These are phyloP conservation scores for Podarcis lilfordi DNA, from an alignment of 2,797 vertebrate species.

Conservation along the genomic window DNA sequence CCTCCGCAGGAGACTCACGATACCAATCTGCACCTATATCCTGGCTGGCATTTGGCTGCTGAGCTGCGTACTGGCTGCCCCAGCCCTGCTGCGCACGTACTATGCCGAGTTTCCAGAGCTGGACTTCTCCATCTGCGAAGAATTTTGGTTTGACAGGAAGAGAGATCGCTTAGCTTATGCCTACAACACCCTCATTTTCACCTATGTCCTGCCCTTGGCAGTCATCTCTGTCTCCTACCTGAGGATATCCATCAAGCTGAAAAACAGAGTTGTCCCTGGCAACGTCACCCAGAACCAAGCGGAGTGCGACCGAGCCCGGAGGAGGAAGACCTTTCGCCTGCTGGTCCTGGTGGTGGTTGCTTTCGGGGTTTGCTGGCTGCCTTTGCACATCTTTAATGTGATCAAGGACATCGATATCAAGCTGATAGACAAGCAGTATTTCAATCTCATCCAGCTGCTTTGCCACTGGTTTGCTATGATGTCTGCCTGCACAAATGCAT, in stretches of 20 bases:
- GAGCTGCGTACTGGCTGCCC: conserved; percentile 64
- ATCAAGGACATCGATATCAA: conserved; percentile 70
- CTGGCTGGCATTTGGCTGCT: conserved; percentile 69
- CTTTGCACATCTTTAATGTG: conserved; percentile 66
- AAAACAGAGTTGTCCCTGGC: conserved; percentile 69
- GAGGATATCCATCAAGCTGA: conserved; percentile 65
- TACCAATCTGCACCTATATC: conserved; percentile 70
- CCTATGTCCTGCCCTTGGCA: conserved; percentile 52
- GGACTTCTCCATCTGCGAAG: conserved; percentile 78
- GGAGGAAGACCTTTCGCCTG: conserved; percentile 69
- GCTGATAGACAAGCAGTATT: conserved; percentile 70
- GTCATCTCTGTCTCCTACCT: conserved; percentile 70
- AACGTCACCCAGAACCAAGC: conserved; percentile 75
- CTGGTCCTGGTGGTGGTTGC: conserved; percentile 65
- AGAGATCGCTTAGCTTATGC: conserved; percentile 61
- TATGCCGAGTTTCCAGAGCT: conserved; percentile 68
- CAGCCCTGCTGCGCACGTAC: conserved; percentile 62
- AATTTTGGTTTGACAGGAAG: conserved; percentile 77
- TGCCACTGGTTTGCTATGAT: conserved; percentile 74
- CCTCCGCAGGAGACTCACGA: conserved; percentile 71
- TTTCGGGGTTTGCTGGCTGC: conserved; percentile 66
- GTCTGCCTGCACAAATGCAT: conserved; percentile 73
- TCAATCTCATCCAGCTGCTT: conserved; percentile 70
- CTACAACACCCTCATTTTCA: conserved; percentile 66
- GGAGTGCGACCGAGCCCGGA: conserved; percentile 67